Evolutionary conservation across 2,797 vertebrate species (phyloP).

Genomic region (Neostethus bicornis): DNA sequence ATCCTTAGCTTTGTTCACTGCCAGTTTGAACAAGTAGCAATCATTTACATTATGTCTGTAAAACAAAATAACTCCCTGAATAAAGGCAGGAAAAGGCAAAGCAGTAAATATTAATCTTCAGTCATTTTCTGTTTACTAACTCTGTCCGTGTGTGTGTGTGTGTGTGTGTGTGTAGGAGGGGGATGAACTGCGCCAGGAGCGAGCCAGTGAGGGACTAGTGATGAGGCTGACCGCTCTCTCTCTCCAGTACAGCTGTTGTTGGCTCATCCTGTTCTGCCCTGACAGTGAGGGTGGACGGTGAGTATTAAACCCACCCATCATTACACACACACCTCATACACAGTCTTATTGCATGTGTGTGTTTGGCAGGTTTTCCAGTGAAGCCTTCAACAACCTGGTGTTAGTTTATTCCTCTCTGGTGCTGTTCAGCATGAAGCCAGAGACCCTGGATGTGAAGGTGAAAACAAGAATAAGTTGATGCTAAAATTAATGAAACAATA

Average conservation of each 20-base stretch:
- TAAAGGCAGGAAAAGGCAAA: background rate
- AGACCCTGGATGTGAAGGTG: constrained; percentile 92
- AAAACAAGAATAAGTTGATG: too few relatives aligned
- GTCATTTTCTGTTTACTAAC: background rate
- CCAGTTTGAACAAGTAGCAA: too few relatives aligned
- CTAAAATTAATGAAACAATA: too few relatives aligned
- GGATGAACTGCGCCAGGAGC: constrained; percentile 82
- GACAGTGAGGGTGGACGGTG: constrained; percentile 81
- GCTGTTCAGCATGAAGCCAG: constrained; percentile 81
- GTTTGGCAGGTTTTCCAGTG: constrained; percentile 79
- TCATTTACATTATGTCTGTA: background rate
- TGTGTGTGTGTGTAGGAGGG: constrained; percentile 66
- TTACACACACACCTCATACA: constrained; percentile 3
- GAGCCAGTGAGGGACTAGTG: constrained; percentile 82
- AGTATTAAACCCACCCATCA: too few relatives aligned
- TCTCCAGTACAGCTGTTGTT: constrained; percentile 90
- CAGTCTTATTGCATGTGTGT: constrained; percentile 41
- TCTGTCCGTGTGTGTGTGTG: background rate
- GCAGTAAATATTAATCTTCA: too few relatives aligned
- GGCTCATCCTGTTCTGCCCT: constrained; percentile 86
- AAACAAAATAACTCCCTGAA: background rate
- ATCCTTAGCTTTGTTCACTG: too few relatives aligned
- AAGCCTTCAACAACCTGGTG: constrained; percentile 83
- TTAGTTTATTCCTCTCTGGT: constrained; percentile 87
- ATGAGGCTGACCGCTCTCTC: constrained; percentile 87